A percentile compares a stretch with the other conserved stretches of the same genome.
These are phyloP conservation scores for Drosophila santomea DNA, from an alignment of 1,140 invertebrate genomes.

Conservation along the genomic window DNA sequence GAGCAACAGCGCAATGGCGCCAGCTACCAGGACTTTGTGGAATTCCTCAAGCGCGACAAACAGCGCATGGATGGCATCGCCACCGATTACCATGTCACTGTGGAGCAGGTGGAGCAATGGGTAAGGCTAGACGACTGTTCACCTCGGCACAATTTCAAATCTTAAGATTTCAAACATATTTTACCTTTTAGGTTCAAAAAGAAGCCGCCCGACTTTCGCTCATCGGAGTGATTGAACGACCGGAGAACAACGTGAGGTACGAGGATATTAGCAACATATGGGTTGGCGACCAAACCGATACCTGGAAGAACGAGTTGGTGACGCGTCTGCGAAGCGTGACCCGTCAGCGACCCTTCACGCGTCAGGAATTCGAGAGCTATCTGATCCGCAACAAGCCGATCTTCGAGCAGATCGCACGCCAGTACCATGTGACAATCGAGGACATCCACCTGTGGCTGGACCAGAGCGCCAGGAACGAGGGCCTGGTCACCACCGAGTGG, in stretches of 20 bases:
- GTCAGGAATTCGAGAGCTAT: constrained; percentile 70
- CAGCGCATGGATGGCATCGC: constrained; percentile 65
- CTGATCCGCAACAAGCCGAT: constrained; percentile 50
- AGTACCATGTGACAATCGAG: constrained; percentile 72
- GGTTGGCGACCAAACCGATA: constrained; percentile 19
- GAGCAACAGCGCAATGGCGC: constrained; percentile 66
- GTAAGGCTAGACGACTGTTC: constrained; percentile 17
- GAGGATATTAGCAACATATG: constrained; percentile 59
- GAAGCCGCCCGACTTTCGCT: constrained; percentile 72
- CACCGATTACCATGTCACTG: constrained; percentile 75
- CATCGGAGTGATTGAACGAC: constrained; percentile 68
- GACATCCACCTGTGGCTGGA: constrained; percentile 70
- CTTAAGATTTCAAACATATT: no score
- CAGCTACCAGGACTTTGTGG: constrained; percentile 70
- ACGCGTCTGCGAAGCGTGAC: constrained; percentile 56
- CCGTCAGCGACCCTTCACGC: constrained; percentile 51
- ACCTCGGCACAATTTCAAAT: no score
- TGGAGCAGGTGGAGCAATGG: constrained; percentile 80
- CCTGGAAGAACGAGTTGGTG: constrained; percentile 59
- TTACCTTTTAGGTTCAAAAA: constrained; percentile 43
- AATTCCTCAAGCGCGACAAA: constrained; percentile 73
- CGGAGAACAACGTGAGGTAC: constrained; percentile 50
- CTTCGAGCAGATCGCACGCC: constrained; percentile 62
- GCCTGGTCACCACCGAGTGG: constrained; percentile 61
- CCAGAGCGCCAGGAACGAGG: constrained; percentile 50